Evolutionary conservation across 1,140 invertebrate genomes (phyloP).

Genomic region (Mizuhopecten yessoensis): DNA sequence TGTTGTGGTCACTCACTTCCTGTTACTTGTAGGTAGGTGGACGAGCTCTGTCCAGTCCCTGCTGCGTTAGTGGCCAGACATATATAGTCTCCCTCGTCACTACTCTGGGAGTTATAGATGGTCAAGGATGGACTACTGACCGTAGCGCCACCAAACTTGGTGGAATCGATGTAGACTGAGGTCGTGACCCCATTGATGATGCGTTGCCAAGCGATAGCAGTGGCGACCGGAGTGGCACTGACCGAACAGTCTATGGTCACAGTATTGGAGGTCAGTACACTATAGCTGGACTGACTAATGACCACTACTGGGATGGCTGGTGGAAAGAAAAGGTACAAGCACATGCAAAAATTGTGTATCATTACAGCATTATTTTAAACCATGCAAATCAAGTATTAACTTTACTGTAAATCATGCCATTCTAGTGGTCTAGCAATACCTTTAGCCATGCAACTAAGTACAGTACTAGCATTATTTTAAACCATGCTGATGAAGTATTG

Average conservation of each 20-base stretch:
- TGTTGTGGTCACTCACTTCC: constrained; percentile 42
- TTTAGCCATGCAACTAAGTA: no score
- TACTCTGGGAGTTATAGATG: constrained; percentile 42
- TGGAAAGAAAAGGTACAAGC: neutral
- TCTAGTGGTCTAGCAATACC: no score
- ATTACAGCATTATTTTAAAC: neutral
- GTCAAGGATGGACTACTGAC: constrained; percentile 35
- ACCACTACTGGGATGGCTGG: neutral
- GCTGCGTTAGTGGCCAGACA: constrained; percentile 49
- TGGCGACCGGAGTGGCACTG: neutral
- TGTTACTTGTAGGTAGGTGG: constrained; percentile 25
- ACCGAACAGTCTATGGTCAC: constrained; percentile 11
- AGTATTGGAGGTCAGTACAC: neutral
- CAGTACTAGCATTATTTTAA: no score
- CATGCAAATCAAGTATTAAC: no score
- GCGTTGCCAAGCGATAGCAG: neutral
- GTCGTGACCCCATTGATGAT: neutral
- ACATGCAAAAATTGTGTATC: constrained; percentile 22
- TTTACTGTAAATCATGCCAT: no score
- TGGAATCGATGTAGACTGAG: neutral
- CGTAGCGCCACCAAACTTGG: constrained; percentile 50
- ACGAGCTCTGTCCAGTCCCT: constrained; percentile 47
- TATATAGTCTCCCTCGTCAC: constrained; percentile 47
- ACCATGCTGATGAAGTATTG: no score
- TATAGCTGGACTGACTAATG: constrained; percentile 10